Evolutionary conservation across 1,140 invertebrate species (phyloP).

Genomic region (Cyrtorhinus lividipennis): DNA sequence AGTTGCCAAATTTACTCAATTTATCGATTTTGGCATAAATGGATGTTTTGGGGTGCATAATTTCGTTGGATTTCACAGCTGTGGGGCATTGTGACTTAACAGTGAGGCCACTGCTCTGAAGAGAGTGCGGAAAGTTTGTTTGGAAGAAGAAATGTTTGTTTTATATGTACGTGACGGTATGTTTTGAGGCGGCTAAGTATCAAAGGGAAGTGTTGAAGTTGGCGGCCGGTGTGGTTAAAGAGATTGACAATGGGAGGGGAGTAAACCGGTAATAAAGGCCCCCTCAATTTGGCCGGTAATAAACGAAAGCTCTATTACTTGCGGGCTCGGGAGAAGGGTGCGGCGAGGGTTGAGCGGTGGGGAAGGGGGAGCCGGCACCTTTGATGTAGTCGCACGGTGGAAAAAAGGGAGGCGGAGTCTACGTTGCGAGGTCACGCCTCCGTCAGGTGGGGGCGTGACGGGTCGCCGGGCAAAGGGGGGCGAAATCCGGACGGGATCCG

Average conservation of each 20-base stretch:
- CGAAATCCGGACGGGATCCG: not conserved
- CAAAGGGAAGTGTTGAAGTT: constrained; percentile 8
- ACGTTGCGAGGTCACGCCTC: not conserved
- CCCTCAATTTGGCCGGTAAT: constrained; percentile 14
- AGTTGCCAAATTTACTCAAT: too few relatives aligned
- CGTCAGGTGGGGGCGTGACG: not conserved
- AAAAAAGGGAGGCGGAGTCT: not conserved
- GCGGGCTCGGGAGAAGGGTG: not conserved
- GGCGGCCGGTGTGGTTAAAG: constrained; percentile 12
- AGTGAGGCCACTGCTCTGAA: too few relatives aligned
- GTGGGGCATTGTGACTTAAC: too few relatives aligned
- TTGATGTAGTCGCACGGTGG: not conserved
- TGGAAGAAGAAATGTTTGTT: too few relatives aligned
- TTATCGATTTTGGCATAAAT: too few relatives aligned
- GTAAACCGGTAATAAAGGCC: constrained; percentile 4
- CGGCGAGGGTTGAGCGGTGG: not conserved
- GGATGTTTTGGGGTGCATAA: too few relatives aligned
- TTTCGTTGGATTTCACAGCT: too few relatives aligned
- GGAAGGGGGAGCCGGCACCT: not conserved
- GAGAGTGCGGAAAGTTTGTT: too few relatives aligned
- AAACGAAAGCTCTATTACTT: constrained; percentile 15
- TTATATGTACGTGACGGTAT: not conserved
- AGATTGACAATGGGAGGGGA: constrained; percentile 15
- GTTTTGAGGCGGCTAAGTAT: not conserved
- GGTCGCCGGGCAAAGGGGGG: not conserved